These are phyloP conservation scores for Oryzias celebensis DNA, from an alignment of 2,113 vertebrate species.

Conservation along the genomic window DNA sequence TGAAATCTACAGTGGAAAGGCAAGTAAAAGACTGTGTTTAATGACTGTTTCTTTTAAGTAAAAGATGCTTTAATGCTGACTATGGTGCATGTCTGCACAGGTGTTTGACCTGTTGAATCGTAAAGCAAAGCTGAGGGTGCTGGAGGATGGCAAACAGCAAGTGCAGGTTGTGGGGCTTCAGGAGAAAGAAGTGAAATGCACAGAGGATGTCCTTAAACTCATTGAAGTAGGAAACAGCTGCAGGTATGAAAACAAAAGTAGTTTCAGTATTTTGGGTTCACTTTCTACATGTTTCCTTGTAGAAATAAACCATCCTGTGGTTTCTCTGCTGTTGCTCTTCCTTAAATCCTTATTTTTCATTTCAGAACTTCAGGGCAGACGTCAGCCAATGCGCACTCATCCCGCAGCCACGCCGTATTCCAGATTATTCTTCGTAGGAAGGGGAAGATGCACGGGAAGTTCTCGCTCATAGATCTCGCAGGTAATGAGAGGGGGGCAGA, in stretches of 20 bases:
- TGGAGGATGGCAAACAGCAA: slow-evolving; percentile 98
- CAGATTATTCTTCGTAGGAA: slow-evolving; percentile 95
- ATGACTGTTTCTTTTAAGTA: not conserved
- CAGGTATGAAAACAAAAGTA: slow-evolving; percentile 79
- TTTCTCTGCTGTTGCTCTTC: not conserved
- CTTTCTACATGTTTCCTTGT: not conserved
- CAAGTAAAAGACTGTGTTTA: slow-evolving; percentile 45
- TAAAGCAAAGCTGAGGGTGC: slow-evolving; percentile 93
- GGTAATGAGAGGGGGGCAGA: slow-evolving; percentile 97
- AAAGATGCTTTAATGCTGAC: not conserved
- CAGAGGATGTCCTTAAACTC: slow-evolving; percentile 96
- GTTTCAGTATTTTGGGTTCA: not conserved
- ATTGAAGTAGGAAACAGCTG: slow-evolving; percentile 98
- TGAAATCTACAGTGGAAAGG: slow-evolving; percentile 99
- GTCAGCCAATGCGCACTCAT: slow-evolving; percentile 94
- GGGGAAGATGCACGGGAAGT: slow-evolving; percentile 97
- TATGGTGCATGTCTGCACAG: slow-evolving; percentile 55
- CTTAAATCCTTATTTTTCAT: not conserved
- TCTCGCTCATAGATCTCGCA: slow-evolving; percentile 96
- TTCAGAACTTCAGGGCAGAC: slow-evolving; percentile 95
- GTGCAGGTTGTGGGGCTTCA: slow-evolving; percentile 98
- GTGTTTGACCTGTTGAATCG: slow-evolving; percentile 97
- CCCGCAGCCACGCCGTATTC: slow-evolving; percentile 96
- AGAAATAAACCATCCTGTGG: not conserved
- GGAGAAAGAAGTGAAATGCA: slow-evolving; percentile 93